Evolutionary conservation across 2,888 invertebrate species (phyloP).

Genomic region (Pogonocherus hispidulus): DNA sequence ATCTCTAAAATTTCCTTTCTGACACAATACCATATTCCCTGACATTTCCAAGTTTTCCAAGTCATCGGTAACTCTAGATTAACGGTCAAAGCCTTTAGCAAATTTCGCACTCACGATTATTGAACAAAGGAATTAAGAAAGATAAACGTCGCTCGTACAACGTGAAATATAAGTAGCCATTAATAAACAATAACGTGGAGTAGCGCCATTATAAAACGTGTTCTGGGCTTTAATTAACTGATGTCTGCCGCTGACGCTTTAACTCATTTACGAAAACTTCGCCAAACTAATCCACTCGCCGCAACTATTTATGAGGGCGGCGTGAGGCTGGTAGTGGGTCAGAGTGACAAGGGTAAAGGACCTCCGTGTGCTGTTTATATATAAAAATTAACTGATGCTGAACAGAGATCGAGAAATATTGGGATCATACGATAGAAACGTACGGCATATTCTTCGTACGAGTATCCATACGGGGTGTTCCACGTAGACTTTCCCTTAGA

Average conservation of each 20-base stretch:
- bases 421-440: too few relatives aligned
- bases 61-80: too few relatives aligned
- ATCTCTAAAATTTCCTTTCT: too few relatives aligned
- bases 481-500: too few relatives aligned
- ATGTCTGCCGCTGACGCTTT: slow-evolving; percentile 58
- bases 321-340: background rate
- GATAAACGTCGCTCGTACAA: slow-evolving; percentile 32
- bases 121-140: slow-evolving; percentile 34
- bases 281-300: slow-evolving; percentile 57
- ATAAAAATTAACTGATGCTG: background rate
- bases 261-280: slow-evolving; percentile 58
- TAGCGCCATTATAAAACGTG: slow-evolving; percentile 55
- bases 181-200: slow-evolving; percentile 42
- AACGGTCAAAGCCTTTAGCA: too few relatives aligned
- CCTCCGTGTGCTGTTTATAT: background rate
- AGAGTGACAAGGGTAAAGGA: slow-evolving; percentile 5
- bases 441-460: too few relatives aligned
- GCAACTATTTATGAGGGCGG: slow-evolving; percentile 50
- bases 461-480: too few relatives aligned
- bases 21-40: too few relatives aligned
- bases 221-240: slow-evolving; percentile 60
- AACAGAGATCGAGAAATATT: too few relatives aligned
- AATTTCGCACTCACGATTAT: slow-evolving; percentile 21
- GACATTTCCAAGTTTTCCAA: too few relatives aligned
- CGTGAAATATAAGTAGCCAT: slow-evolving; percentile 45